These are phyloP conservation scores for Tragelaphus scriptus DNA, from an alignment of 2,113 vertebrate species.

Conservation along the genomic window DNA sequence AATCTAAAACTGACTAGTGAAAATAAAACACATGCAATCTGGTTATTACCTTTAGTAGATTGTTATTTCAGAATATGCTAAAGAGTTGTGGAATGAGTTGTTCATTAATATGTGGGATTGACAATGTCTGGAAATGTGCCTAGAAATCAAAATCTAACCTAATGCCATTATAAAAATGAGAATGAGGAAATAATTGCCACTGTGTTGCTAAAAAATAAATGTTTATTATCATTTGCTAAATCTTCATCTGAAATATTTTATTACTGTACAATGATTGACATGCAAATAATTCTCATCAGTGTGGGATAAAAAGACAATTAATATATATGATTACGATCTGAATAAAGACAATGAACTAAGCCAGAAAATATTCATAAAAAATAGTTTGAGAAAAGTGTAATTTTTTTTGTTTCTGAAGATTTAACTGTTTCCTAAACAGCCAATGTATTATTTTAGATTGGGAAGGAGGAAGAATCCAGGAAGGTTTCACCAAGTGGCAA, in stretches of 20 bases:
- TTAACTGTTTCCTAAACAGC: not conserved
- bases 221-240: constrained; percentile 16
- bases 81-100: not conserved
- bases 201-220: constrained; percentile 1
- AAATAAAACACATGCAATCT: constrained; percentile 18
- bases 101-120: constrained; percentile 25
- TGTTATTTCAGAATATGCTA: constrained; percentile 44
- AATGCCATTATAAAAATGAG: constrained; percentile 33
- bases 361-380: not conserved
- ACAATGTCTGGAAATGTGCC: constrained; percentile 48
- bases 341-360: not conserved
- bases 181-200: constrained; percentile 19
- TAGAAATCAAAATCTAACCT: constrained; percentile 39
- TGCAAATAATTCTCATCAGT: not conserved
- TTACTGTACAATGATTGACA: not conserved
- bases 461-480: rapidly evolving
- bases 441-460: not conserved
- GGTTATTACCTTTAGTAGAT: constrained; percentile 38
- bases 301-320: not conserved
- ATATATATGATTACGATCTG: not conserved
- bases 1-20: not conserved
- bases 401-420: not conserved
- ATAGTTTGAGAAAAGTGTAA: not conserved
- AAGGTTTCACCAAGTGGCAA: not conserved
- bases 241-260: constrained; percentile 37